Evolutionary conservation across 2,797 vertebrate genomes (phyloP), one percentile per base, ranked within the genome.

Genomic region (Cyprinella venusta): DNA sequence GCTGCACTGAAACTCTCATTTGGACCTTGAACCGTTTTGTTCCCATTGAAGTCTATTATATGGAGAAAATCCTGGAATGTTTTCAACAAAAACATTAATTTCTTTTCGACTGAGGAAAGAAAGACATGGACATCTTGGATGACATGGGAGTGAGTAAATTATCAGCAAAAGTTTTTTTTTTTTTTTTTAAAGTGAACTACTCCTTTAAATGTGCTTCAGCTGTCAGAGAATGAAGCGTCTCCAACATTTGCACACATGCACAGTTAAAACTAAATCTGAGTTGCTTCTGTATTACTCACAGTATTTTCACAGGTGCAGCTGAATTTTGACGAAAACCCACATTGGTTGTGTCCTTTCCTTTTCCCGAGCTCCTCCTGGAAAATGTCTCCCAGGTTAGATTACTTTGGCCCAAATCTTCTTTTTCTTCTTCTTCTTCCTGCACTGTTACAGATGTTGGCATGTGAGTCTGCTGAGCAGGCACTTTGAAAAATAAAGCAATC

Each of bases 271-370:
- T 24, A 40, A 59, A 26, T 61, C 36, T 61, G 36, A 76, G 36
- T 76, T 10, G 1, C 5, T 48, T 18, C 59, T 12, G 1, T 56
- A 50, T 64, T 63, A 42, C 12, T 56, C 21, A 61, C 68, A 40
- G 54, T 86, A 86, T 88, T 88, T 86, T 83, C 56, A 85, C 85
- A 88, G 87, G 87, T 88, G 85, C 52, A 13, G 50, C 36, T 33
- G 67, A 50, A 82, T 80, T 75, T 69, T 52, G 30, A 82, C 33
- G 12, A 24, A 71, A 82, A 76, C 21, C 75, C 79, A 75, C 33
- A 36, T 6, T 65, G 70, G 36, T 33, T 13, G 42, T 65, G 42
- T 84, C 54, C 13, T 38, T 33, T 15, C 40, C 36, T 85, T 48
- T 85, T 76, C 64, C 76, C 33, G 71, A 76, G 16, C 18, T 40